Evolutionary conservation across 2,113 vertebrate genomes (phyloP).

Genomic region (Pontoporia blainvillei): DNA sequence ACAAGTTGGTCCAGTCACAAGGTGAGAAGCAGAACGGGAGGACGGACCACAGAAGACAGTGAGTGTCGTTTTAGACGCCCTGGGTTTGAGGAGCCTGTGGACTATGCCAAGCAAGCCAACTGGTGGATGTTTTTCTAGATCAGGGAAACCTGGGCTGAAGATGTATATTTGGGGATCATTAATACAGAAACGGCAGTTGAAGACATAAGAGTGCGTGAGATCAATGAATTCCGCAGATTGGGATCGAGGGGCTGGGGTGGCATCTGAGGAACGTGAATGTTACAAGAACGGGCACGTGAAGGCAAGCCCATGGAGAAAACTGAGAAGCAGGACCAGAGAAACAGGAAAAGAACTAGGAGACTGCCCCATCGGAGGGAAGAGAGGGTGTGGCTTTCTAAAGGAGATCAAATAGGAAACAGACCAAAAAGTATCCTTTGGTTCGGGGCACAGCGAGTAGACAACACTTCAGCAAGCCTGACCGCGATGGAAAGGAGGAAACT

Average conservation of each 20-base stretch:
- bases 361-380: accelerated
- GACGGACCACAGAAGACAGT: accelerated
- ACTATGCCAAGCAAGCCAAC: accelerated
- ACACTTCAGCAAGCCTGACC: accelerated
- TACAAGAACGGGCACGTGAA: accelerated
- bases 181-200: accelerated
- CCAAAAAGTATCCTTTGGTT: accelerated
- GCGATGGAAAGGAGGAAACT: accelerated
- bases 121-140: accelerated
- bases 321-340: too few species aligned
- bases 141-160: not conserved
- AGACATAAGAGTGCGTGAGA: accelerated
- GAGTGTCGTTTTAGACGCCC: accelerated
- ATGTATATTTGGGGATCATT: accelerated
- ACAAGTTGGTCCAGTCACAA: not conserved
- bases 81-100: accelerated
- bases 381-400: too few species aligned
- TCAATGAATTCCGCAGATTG: accelerated
- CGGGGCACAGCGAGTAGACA: not conserved
- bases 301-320: accelerated
- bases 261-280: accelerated
- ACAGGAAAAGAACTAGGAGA: accelerated
- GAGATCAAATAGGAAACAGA: not conserved
- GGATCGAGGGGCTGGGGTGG: not conserved
- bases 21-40: not conserved